Conservation (phyloP, 2,113 vertebrate species). For the Rynchops niger region DNA sequence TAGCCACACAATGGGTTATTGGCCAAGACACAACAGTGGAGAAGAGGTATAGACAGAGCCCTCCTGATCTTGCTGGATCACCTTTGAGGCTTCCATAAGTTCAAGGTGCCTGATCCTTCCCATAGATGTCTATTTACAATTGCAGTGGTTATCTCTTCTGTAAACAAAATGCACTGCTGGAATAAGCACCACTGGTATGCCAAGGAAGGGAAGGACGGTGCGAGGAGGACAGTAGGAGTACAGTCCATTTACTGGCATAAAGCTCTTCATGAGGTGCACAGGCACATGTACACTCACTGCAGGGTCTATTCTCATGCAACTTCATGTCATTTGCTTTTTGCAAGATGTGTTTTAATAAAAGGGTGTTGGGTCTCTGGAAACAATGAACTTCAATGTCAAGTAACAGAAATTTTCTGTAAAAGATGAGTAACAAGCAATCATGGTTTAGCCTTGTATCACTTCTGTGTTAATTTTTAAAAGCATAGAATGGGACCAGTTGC, state of each 20-base stretch:
- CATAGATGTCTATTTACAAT: not conserved
- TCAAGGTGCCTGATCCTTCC: not conserved
- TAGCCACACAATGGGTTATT: not conserved
- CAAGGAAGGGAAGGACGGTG: not conserved
- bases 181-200: not conserved
- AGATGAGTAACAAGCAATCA: not conserved
- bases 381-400: not conserved
- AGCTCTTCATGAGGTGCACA: not conserved
- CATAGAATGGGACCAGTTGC: not conserved
- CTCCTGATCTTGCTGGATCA: not conserved
- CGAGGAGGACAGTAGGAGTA: not conserved
- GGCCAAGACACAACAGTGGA: not conserved
- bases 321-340: not conserved
- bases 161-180: not conserved
- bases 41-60: not conserved
- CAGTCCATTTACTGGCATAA: not conserved
- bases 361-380: not conserved
- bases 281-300: not conserved
- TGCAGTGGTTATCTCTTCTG: not conserved
- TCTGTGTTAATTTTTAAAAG: not conserved
- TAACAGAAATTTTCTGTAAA: not conserved
- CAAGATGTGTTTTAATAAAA: not conserved
- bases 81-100: not conserved
- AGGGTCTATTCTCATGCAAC: fast-evolving
- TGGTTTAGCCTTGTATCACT: not conserved